phyloP scores from a whole-genome alignment of 1,140 invertebrate species.

The Stenopsyche tienmushanensis region DNA sequence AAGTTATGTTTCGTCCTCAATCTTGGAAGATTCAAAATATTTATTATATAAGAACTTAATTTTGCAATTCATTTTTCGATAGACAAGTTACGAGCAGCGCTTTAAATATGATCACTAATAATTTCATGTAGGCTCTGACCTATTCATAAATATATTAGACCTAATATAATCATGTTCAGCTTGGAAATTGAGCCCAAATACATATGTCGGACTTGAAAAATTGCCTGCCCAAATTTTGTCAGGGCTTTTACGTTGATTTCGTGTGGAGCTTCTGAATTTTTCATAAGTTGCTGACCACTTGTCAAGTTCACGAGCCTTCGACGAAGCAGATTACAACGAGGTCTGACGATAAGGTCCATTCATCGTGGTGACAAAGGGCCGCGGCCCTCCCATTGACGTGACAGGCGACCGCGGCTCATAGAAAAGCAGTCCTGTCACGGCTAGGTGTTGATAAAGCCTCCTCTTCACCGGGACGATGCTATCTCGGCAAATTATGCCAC shows the following conservation, averaged over 20 bases:
- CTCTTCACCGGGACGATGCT: background rate
- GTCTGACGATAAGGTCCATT: background rate
- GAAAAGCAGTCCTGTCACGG: background rate
- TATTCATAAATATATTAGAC: too few relatives aligned
- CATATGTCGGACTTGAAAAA: background rate
- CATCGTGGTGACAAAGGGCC: background rate
- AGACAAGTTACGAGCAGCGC: too few relatives aligned
- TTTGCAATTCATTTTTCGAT: too few relatives aligned
- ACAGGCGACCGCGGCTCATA: background rate
- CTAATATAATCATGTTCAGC: too few relatives aligned
- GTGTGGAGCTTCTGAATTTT: background rate
- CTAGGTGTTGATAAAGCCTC: background rate
- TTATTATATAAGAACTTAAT: too few relatives aligned
- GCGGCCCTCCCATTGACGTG: background rate
- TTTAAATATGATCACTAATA: too few relatives aligned
- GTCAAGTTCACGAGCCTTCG: background rate
- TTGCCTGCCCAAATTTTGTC: background rate
- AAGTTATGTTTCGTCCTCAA: too few relatives aligned
- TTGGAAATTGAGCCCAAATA: background rate
- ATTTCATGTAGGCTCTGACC: too few relatives aligned
- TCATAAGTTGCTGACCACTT: background rate
- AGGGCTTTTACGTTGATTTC: too few relatives aligned
- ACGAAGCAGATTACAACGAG: too few relatives aligned
- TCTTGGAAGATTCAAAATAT: too few relatives aligned
- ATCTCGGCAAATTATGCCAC: background rate